Evolutionary conservation across 2,113 vertebrate species (phyloP), one percentile per base, ranked within the genome.

Genomic region (Dicaeum eximium): DNA sequence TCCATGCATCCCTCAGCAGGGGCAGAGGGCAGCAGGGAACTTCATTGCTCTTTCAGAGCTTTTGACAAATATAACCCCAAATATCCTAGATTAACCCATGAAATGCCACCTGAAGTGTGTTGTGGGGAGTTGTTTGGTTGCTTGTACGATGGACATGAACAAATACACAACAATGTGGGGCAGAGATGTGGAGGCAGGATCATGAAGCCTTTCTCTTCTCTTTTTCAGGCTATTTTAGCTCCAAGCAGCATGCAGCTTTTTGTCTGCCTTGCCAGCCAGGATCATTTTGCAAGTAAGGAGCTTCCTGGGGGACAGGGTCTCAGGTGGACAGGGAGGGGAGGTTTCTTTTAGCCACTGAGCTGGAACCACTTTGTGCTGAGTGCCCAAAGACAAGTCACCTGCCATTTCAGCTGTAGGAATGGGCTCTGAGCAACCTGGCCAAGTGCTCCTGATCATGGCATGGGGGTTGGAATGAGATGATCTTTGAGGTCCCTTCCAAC

Each of bases 201-300:
- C 44, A 73, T 81, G 35, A 86, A 48, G 16, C 18, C 11, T 64
- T 37, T 3, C 15, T 89, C 12, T 89, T 48, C 47, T 94, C 47
- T 62, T 71, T 92, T 87, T 10, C 95, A 99, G 99, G 99, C 44
- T 98, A 97, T 92, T 99, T 98, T 75, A 94, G 97, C 44, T 98
- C 97, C 6, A 85, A 94, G 80, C 92, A 96, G 62, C 98, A 98
- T 54, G 96, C 98, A 71, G 96, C 96, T 17, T 96, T 86, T 15
- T 99, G 99, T 88, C 57, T 97, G 40, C 98, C 98, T 14, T 99
- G 99, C 95, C 75, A 69, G 10, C 93, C 69, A 1, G 99, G 98
- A 93, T 97, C 94, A 9, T 99, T 98, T 67, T 99, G 98, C 98
- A 99, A 98, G 99, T 99, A 97, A 98, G 98, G 92, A 80, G 13